Evolutionary conservation across 2,888 invertebrate genomes (phyloP), one percentile per base, ranked within the genome.

Genomic region (Ypsolopha scabrella): DNA sequence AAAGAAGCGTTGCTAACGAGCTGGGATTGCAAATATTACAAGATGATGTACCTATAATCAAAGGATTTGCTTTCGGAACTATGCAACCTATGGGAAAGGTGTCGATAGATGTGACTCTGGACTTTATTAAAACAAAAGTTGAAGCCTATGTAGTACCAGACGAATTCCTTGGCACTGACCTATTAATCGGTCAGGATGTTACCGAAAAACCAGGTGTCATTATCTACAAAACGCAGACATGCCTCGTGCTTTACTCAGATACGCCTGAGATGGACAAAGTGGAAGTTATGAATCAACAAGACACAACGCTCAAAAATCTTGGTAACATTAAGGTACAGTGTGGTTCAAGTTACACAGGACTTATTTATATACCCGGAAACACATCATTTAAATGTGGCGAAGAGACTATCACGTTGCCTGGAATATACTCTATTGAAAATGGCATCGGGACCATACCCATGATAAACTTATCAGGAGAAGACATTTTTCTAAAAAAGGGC

Each of bases 81-180:
- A 34, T 50, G 13, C 41, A 34, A 10, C 50, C 50, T n/a, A 24
- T 50, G 8, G 50, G 50, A 11, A 50, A 11, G n/a, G 41, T 41
- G 24, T 3, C 33, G 8, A 33, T 50, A 14, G 34, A 50, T 11
- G 7, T 50, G 8, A 41, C 35, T 14, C n/a, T 50, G 8, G 41
- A 50, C 34, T 39, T 34, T 14, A 34, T 50, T 8, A 33, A 41
- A 14, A 24, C 41, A 7, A 39, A 41, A 7, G n/a, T 50, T 10
- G 41, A 50, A 24, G 50, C 41, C 4, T 50, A 41, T 41, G 50
- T 50, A 6, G 50, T 50, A 50, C 24, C 14, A 24, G 50, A 50
- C n/a, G 35, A 41, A 7, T 50, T 41, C 10, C 24, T 50, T 10
- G 14, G n/a, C 13, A 50, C 50, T 1, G 50, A 50, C 13, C 7